These are phyloP conservation scores for Bombus vancouverensis DNA, from an alignment of 1,140 invertebrate species.

Conservation along the genomic window DNA sequence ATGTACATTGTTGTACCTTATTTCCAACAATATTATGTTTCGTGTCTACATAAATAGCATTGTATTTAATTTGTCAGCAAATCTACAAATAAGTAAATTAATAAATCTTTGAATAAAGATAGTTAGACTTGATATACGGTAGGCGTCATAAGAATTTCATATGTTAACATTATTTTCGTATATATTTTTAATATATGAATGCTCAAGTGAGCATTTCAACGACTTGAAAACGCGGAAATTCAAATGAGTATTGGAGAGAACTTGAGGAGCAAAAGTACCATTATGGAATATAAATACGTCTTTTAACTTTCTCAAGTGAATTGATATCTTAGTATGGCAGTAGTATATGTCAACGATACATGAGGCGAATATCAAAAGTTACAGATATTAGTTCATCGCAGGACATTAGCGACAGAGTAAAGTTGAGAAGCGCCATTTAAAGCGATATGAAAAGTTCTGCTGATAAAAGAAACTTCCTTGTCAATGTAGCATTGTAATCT, in stretches of 20 bases:
- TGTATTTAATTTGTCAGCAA: no score
- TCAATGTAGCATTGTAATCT: slow-evolving; percentile 28
- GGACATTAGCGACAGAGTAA: not conserved
- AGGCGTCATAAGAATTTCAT: no score
- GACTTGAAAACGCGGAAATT: not conserved
- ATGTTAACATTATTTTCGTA: no score
- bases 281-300: not conserved
- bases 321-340: no score
- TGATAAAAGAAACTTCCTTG: slow-evolving; percentile 3
- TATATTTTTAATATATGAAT: no score
- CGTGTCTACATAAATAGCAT: no score
- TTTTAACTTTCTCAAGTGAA: not conserved
- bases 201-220: no score
- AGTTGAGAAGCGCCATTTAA: not conserved
- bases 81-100: no score
- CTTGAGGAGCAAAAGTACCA: not conserved
- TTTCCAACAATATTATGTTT: no score
- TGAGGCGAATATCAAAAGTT: not conserved
- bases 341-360: not conserved
- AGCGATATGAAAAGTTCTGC: not conserved
- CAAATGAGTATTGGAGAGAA: not conserved
- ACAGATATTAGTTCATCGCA: not conserved
- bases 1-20: no score
- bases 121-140: no score
- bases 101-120: no score